These are phyloP conservation scores for Heliocidaris tuberculata DNA, from an alignment of 35 echinoderm and acorn worm species.

Conservation along the genomic window DNA sequence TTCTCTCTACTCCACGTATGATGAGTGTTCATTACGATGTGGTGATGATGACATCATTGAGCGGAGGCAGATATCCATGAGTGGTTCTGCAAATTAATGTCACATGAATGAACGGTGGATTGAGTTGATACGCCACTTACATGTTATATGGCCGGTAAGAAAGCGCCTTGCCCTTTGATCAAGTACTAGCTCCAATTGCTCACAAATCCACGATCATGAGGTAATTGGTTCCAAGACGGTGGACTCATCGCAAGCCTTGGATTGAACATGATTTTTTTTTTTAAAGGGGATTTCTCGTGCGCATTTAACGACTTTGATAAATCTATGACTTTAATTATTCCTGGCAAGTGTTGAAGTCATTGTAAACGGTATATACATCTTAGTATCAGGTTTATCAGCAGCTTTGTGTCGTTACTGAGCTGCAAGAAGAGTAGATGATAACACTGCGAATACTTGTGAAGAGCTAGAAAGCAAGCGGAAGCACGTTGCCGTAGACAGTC, in stretches of 20 bases:
- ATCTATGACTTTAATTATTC: too few species aligned
- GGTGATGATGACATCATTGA: neutral
- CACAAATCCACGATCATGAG: neutral
- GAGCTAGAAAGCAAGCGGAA: too few species aligned
- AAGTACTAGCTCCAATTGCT: neutral
- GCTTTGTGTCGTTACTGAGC: too few species aligned
- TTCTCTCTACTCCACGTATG: neutral
- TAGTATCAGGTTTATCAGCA: too few species aligned
- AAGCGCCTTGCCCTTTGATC: neutral
- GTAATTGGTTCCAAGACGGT: neutral
- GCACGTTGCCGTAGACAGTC: too few species aligned
- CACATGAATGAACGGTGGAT: neutral
- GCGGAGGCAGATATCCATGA: neutral
- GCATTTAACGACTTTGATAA: too few species aligned
- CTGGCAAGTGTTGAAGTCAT: too few species aligned
- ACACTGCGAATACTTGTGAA: too few species aligned
- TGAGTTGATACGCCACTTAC: neutral
- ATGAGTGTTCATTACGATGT: neutral
- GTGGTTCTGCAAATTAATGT: conserved; percentile 10
- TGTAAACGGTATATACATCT: too few species aligned
- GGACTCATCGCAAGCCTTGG: neutral
- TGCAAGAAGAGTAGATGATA: too few species aligned
- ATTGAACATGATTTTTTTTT: neutral
- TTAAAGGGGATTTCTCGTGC: neutral
- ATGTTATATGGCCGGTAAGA: neutral